Evolutionary conservation across 2,113 vertebrate species (phyloP), one percentile per base, ranked within the genome.

Genomic region (Hucho hucho): DNA sequence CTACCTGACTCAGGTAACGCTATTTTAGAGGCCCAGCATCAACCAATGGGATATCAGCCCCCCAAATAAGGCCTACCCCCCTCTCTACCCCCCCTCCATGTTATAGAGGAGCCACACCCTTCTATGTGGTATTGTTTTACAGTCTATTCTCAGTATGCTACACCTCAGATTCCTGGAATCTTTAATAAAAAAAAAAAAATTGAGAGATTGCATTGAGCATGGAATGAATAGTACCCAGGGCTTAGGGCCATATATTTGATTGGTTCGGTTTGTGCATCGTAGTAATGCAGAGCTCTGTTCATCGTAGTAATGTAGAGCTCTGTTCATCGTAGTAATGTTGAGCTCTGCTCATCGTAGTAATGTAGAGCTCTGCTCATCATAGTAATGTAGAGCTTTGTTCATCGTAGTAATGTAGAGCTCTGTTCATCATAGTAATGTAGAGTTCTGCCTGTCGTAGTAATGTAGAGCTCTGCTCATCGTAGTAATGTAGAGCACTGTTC

Each of bases 1-100:
- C 86, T 75, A 92, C 90, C 92, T 91, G 88, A 74, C 80, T 81
- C 91, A 93, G 92, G 93, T 94, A 90, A 68, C 81, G 76, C 79
- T 85, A 80, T 86, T 93, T 92, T 89, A 91, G 86, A 84, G 74
- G 73, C 73, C 25, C 49, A 25, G 28, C 6, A 4, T 1, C 72
- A 74, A 80, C 93, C 93, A 93, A 93, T 94, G 9, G 84, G 76
- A 87, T 32, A 0, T 43, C 13, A 73, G 82, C 72, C 77, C 86
- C 81, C 78, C 29, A 78, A 81, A 76, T 28, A 79, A 83, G 77
- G 69, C 90, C 84, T 12, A 89, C 87, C 46, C 29, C 29, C 29
- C 16, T 16, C 16, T 4, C 16, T 4, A 14, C 14, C 86, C 79
- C 86, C 85, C 77, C n/a, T 46, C 20, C 64, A 68, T 24, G 63